phyloP scores from a whole-genome alignment of 2,797 vertebrate genomes.

The Euphonia xanthogaster region DNA sequence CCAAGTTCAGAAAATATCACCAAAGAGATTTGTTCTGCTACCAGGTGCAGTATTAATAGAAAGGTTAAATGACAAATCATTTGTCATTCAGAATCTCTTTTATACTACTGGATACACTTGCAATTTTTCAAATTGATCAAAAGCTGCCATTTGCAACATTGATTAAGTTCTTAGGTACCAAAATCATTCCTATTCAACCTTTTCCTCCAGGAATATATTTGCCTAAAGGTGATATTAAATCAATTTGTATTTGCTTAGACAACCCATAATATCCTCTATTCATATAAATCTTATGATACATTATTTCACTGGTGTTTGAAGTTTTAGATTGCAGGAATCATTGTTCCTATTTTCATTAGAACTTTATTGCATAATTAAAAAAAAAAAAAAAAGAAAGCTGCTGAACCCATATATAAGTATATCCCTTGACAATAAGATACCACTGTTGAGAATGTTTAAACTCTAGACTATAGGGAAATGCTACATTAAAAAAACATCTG shows the following conservation, averaged over 20 bases:
- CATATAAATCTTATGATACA: background rate
- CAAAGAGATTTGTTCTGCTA: constrained; percentile 52
- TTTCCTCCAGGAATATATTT: background rate
- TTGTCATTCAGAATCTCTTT: constrained; percentile 66
- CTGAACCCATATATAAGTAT: background rate
- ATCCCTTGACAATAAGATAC: background rate
- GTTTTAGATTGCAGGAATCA: background rate
- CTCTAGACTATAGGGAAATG: background rate
- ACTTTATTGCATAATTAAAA: background rate
- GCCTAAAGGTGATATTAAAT: constrained; percentile 30
- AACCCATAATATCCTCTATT: background rate
- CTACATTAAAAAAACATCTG: background rate
- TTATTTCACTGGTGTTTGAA: background rate
- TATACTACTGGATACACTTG: constrained; percentile 21
- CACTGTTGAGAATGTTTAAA: background rate
- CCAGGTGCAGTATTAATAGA: constrained; percentile 2
- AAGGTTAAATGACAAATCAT: constrained; percentile 49
- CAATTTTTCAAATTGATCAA: constrained; percentile 69
- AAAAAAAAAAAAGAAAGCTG: background rate
- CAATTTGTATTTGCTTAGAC: background rate
- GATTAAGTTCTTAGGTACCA: constrained; percentile 48
- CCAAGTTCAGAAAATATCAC: constrained; percentile 25
- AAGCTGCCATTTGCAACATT: constrained; percentile 56
- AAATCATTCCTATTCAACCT: constrained; percentile 47
- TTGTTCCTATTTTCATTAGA: background rate